A percentile compares a stretch with the other conserved stretches of the same genome.
These are phyloP conservation scores for Apamea sordens DNA, from an alignment of 2,888 invertebrate genomes.

Conservation along the genomic window DNA sequence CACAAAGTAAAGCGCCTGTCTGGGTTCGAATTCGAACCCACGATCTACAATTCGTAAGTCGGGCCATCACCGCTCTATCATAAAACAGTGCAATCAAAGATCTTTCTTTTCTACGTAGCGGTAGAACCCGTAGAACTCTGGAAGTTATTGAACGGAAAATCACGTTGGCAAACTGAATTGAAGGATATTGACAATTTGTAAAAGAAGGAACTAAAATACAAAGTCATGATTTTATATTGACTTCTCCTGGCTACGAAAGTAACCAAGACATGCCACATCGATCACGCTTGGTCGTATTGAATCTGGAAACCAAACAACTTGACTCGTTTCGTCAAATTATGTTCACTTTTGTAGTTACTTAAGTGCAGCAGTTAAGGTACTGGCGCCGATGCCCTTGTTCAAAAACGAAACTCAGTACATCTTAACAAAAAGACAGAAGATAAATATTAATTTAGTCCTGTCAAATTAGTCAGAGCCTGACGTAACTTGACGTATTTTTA, in stretches of 20 bases:
- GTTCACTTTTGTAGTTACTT: neutral
- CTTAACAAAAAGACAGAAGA: too few relatives aligned
- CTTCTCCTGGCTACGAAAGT: constrained; percentile 5
- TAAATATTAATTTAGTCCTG: too few relatives aligned
- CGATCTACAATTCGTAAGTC: neutral
- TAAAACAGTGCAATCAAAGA: neutral
- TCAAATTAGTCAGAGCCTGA: too few relatives aligned
- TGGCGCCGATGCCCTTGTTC: too few relatives aligned
- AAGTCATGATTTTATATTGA: neutral
- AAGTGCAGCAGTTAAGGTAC: too few relatives aligned
- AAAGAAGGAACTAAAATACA: neutral
- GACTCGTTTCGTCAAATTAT: constrained; percentile 17
- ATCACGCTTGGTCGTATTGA: constrained; percentile 22
- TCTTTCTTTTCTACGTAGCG: neutral
- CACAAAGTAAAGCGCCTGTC: neutral
- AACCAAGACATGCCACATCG: neutral
- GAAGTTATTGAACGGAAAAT: constrained; percentile 8
- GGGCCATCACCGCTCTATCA: neutral
- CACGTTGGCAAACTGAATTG: neutral
- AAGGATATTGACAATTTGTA: neutral
- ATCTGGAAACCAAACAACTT: constrained; percentile 29
- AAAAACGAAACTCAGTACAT: too few relatives aligned
- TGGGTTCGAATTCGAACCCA: neutral
- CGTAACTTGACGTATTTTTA: too few relatives aligned
- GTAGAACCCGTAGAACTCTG: neutral